Evolutionary conservation across 2,797 vertebrate genomes (phyloP).

Genomic region (Holocentrus rufus): DNA sequence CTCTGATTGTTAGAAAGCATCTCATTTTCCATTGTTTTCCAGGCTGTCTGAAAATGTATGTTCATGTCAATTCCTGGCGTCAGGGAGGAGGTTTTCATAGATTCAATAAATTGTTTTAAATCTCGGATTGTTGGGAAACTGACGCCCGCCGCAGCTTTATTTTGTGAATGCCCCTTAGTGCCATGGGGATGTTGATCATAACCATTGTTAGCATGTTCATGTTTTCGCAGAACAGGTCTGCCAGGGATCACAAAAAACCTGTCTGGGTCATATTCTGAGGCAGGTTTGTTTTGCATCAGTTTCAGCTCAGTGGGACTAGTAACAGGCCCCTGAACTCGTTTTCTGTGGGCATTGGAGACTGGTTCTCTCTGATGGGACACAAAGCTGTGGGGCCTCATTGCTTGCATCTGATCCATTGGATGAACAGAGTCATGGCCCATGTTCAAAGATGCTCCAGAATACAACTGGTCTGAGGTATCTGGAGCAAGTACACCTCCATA

Average conservation of each 20-base stretch:
- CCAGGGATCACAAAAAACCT: background rate
- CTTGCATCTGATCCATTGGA: slow-evolving; percentile 18
- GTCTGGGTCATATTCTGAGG: slow-evolving; percentile 13
- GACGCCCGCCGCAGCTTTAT: slow-evolving; percentile 5
- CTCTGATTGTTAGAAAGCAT: background rate
- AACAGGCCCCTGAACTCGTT: background rate
- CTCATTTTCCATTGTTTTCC: slow-evolving; percentile 14
- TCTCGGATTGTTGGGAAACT: slow-evolving; percentile 51
- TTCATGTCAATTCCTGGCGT: slow-evolving; percentile 44
- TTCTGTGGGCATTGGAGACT: slow-evolving; percentile 10
- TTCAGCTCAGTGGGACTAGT: slow-evolving; percentile 4
- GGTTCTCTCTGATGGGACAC: slow-evolving; percentile 18
- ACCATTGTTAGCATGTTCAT: slow-evolving; percentile 7
- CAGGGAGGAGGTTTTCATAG: slow-evolving; percentile 63
- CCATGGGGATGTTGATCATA: slow-evolving; percentile 45
- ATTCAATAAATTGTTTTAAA: slow-evolving; percentile 51
- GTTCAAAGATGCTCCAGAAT: slow-evolving; percentile 33
- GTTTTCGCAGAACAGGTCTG: background rate
- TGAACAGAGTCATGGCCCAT: slow-evolving; percentile 17
- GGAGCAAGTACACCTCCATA: slow-evolving; percentile 10
- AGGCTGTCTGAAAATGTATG: slow-evolving; percentile 55
- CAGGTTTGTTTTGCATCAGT: slow-evolving; percentile 10
- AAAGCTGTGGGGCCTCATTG: slow-evolving; percentile 15
- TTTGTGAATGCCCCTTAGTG: slow-evolving; percentile 19
- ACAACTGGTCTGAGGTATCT: slow-evolving; percentile 19